phyloP scores from a whole-genome alignment of 2,797 vertebrate genomes.

The Pseudopleuronectes americanus region DNA sequence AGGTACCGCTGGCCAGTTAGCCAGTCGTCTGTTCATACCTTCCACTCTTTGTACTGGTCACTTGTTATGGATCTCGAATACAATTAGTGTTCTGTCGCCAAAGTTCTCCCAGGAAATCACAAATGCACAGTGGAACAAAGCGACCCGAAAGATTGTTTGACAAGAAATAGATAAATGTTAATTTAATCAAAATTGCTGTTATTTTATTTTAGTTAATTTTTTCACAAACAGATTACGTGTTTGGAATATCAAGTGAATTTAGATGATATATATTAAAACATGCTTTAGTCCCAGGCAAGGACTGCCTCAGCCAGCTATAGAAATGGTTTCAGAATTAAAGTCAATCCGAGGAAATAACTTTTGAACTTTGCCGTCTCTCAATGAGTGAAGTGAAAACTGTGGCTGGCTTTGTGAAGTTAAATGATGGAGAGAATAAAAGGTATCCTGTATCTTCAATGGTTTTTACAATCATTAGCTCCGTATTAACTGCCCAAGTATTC shows the following conservation, averaged over 20 bases:
- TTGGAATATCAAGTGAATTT: not conserved
- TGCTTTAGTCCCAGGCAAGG: conserved; percentile 2
- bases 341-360: not conserved
- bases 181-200: too few relatives aligned
- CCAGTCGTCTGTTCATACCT: too few relatives aligned
- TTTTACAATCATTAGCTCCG: conserved; percentile 64
- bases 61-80: too few relatives aligned
- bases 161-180: too few relatives aligned
- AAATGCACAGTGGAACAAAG: too few relatives aligned
- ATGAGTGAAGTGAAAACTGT: conserved; percentile 3
- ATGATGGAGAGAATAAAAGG: conserved; percentile 19
- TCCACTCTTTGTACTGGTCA: too few relatives aligned
- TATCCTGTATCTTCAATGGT: conserved; percentile 28
- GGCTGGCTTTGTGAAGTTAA: conserved; percentile 22
- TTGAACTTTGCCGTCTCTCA: not conserved
- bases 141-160: too few relatives aligned
- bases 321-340: not conserved
- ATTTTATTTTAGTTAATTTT: too few relatives aligned
- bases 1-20: too few relatives aligned
- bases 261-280: not conserved
- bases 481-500: conserved; percentile 67
- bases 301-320: conserved; percentile 6
- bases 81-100: too few relatives aligned
- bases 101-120: too few relatives aligned
- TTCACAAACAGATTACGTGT: too few relatives aligned